Conservation (phyloP, 2,888 invertebrate genomes). For the Caprella mutica region DNA sequence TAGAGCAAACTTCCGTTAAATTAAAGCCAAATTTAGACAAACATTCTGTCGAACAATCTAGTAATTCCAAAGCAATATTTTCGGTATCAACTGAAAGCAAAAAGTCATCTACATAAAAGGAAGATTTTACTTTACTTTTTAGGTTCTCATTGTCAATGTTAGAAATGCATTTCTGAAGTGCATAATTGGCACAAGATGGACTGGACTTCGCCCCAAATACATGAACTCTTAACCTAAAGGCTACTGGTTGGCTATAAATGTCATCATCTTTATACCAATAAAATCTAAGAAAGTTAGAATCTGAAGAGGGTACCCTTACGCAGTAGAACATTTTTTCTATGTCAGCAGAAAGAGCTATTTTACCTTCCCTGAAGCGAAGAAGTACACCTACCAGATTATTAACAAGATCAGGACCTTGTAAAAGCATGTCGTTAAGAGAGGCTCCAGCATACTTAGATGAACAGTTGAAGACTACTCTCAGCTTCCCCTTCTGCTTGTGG, state of each 20-base stretch:
- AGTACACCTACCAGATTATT: not conserved
- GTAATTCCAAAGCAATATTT: not conserved
- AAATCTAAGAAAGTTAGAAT: conserved; percentile 4
- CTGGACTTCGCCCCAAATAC: not conserved
- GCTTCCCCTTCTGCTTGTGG: conserved; percentile 8
- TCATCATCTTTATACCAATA: not conserved
- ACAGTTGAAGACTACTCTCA: conserved; percentile 13
- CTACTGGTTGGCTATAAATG: too few relatives aligned
- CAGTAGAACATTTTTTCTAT: conserved; percentile 10
- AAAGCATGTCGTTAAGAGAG: not conserved
- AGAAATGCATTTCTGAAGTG: too few relatives aligned
- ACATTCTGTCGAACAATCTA: not conserved
- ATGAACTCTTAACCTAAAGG: not conserved
- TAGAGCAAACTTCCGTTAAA: conserved; percentile 1
- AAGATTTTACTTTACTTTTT: too few relatives aligned
- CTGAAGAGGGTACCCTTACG: conserved; percentile 1
- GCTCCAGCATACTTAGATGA: not conserved
- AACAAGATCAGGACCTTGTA: not conserved
- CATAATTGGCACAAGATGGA: not conserved
- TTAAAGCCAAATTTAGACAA: not conserved
- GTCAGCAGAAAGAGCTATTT: conserved; percentile 4
- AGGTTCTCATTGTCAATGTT: too few relatives aligned
- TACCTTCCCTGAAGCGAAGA: conserved; percentile 6
- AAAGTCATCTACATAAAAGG: conserved; percentile 12
- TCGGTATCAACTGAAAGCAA: not conserved